Percentiles rank a stretch among this genome's conserved stretches.
Conservation (phyloP, 2,797 vertebrate genomes). For the Parambassis ranga region DNA sequence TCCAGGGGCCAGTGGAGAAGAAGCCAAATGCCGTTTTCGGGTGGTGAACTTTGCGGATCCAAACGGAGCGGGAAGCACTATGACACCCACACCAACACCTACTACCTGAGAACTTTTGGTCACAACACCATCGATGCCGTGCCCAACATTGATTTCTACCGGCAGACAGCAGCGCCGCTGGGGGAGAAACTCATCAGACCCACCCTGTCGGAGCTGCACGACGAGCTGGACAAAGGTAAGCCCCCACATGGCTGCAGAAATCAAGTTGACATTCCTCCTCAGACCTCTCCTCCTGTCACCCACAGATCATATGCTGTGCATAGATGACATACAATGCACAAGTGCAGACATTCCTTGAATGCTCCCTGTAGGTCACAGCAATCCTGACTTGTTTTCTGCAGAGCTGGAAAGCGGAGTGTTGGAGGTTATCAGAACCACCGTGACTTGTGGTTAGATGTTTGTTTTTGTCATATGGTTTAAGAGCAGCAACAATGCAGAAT, state of each 20-base stretch:
- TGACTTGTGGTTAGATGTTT: too few species aligned
- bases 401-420: too few species aligned
- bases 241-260: too few species aligned
- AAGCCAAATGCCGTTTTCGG: constrained; percentile 91
- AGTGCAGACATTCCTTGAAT: background rate
- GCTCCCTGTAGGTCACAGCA: background rate
- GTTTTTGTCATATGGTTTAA: too few species aligned
- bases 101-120: constrained; percentile 96
- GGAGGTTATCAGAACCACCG: too few species aligned
- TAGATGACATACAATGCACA: background rate
- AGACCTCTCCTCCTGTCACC: background rate
- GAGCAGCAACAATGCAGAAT: too few species aligned
- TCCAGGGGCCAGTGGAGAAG: constrained; percentile 57
- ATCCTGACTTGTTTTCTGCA: background rate
- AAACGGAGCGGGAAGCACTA: constrained; percentile 83
- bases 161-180: constrained; percentile 90
- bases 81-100: constrained; percentile 97
- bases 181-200: constrained; percentile 96
- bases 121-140: constrained; percentile 99
- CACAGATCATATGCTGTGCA: background rate
- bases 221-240: constrained; percentile 97
- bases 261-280: too few species aligned
- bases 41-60: constrained; percentile 94
- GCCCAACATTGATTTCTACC: too few species aligned
- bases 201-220: constrained; percentile 95